Evolutionary conservation across 1,140 invertebrate genomes (phyloP).

Genomic region (Aphis craccivora): DNA sequence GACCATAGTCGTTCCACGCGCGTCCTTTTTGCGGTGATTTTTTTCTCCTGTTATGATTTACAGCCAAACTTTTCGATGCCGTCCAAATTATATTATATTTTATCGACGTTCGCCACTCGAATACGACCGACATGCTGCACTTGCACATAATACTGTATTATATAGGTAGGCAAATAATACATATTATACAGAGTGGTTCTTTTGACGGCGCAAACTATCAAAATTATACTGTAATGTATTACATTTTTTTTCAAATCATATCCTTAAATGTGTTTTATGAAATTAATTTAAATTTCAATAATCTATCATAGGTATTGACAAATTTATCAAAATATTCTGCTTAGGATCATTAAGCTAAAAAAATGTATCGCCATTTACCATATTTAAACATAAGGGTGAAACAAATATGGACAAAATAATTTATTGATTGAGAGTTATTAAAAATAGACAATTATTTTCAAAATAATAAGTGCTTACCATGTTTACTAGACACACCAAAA

Average conservation of each 20-base stretch:
- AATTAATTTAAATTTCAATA: not conserved
- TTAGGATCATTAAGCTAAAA: not conserved
- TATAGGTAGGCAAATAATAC: not conserved
- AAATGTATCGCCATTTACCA: not conserved
- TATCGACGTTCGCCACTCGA: not conserved
- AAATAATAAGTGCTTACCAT: not conserved
- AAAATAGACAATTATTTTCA: not conserved
- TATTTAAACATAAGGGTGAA: not conserved
- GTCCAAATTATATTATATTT: not conserved
- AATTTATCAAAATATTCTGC: not conserved
- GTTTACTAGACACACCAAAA: not conserved
- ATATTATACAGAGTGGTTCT: not conserved
- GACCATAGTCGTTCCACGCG: not conserved
- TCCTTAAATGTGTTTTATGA: not conserved
- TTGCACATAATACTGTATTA: not conserved
- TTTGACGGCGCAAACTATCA: not conserved
- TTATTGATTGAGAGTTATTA: not conserved
- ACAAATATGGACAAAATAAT: not conserved
- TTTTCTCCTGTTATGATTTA: constrained; percentile 7
- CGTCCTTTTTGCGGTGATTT: not conserved
- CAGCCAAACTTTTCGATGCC: constrained; percentile 15
- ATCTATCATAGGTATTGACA: not conserved
- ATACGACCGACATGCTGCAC: not conserved
- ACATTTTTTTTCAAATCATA: not conserved
- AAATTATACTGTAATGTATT: not conserved